Base-by-base conservation (phyloP, 1,140 invertebrate species). In the Cydia pomonella region DNA sequence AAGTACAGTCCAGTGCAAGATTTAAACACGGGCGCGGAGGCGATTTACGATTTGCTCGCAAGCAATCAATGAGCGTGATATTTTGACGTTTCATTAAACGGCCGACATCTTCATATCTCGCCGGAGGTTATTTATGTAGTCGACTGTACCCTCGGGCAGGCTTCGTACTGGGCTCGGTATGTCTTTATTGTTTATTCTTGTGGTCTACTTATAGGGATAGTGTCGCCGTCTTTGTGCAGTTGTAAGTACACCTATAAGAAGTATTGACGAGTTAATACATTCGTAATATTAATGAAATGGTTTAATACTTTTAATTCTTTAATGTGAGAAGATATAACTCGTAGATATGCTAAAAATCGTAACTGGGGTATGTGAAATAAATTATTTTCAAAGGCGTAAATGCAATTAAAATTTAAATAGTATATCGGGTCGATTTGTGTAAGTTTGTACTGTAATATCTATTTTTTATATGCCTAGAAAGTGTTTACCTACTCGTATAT, bases 41-140 rank as follows among this genome's bases (percentile, higher is more conserved):
- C 73, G 76, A 85, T 86, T 84, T 84, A 84, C 81, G 75, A 74
- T 66, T 69, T 62, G 72, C 77, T 80, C 74, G 79, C 76, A 76
- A 78, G 83, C 86, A 89, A 89, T 89, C 87, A 88, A 85, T 89
- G 87, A 87, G 76, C 77, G 77, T 77, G 82, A 81, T 87, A 82
- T 84, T 87, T 87, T 89, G 87, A 88, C 86, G 82, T 86, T 86
- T 83, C 87, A 89, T 89, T 89, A 88, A 76, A 82, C 79, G 73
- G 64, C 80, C 80, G 87, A 89, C 85, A 83, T 87, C 87, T 89
- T 88, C 87, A 89, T 89, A 88, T 84, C 81, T 78, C 64, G 76
- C 76, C 77, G 73, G 38, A 64, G 74, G 79, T 85, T 86, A 84
- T 89, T 89, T 89, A 89, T 86, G 78, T 72, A 25, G 73, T 47